Evolutionary conservation across 2,797 vertebrate species (phyloP).

Genomic region (Halcyon leucocephala): DNA sequence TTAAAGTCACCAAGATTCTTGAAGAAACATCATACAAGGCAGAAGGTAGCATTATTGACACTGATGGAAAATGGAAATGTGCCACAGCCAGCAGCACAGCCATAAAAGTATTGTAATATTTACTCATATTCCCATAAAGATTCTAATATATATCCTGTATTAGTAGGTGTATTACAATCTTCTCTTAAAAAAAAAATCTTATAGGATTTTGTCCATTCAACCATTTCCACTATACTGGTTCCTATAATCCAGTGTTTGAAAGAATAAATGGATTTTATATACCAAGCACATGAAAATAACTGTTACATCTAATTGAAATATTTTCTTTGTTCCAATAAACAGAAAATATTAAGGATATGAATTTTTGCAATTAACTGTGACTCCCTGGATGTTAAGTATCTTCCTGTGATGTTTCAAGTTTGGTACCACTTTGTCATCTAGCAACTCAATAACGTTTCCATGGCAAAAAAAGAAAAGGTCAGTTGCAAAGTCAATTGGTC

Average conservation of each 20-base stretch:
- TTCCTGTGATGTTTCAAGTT: slow-evolving; percentile 15
- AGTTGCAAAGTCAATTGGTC: slow-evolving; percentile 11
- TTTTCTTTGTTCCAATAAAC: too few species aligned
- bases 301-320: background rate
- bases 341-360: background rate
- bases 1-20: background rate
- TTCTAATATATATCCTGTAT: background rate
- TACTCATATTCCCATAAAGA: background rate
- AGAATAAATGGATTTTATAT: background rate
- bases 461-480: slow-evolving; percentile 19
- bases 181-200: background rate
- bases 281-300: background rate
- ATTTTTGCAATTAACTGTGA: background rate
- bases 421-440: background rate
- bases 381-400: background rate
- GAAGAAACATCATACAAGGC: background rate
- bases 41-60: background rate
- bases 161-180: background rate
- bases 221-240: background rate
- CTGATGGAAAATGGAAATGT: background rate
- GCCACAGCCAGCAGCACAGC: background rate
- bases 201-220: background rate
- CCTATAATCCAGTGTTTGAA: background rate
- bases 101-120: background rate
- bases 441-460: slow-evolving; percentile 18